These are phyloP conservation scores for Threskiornis aethiopicus DNA, from an alignment of 2,797 vertebrate species.

Conservation along the genomic window DNA sequence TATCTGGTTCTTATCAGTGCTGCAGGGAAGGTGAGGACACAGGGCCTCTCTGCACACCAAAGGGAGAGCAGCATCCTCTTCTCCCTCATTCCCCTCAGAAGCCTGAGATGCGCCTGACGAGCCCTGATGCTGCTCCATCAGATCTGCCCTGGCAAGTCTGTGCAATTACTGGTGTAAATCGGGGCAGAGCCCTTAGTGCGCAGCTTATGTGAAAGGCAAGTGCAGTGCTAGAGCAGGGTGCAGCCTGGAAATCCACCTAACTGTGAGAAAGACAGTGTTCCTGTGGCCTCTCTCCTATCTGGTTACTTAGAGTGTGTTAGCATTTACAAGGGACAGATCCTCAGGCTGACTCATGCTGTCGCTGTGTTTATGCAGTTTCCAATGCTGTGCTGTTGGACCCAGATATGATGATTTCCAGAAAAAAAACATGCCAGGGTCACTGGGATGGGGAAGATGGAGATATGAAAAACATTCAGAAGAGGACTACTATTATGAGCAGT, in stretches of 20 bases:
- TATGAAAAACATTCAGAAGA: background rate
- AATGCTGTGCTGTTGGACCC: background rate
- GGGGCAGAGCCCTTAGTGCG: background rate
- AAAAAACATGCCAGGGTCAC: background rate
- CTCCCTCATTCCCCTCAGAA: background rate
- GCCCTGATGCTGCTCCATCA: background rate
- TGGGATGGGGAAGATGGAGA: background rate
- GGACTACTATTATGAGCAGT: background rate
- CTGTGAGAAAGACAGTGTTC: background rate
- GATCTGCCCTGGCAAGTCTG: background rate
- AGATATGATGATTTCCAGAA: background rate
- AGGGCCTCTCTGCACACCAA: rapidly evolving
- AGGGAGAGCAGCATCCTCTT: background rate
- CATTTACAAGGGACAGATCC: background rate
- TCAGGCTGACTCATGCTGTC: background rate
- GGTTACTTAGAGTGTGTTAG: background rate
- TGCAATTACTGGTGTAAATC: background rate
- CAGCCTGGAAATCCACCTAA: background rate
- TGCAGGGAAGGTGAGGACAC: background rate
- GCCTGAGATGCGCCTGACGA: background rate
- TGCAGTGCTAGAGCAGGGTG: background rate
- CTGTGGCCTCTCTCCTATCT: background rate
- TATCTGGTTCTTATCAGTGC: background rate
- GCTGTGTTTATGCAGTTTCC: background rate
- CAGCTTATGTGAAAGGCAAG: background rate